Base-by-base conservation (phyloP, 1,140 invertebrate species). In the Drosophila teissieri region DNA sequence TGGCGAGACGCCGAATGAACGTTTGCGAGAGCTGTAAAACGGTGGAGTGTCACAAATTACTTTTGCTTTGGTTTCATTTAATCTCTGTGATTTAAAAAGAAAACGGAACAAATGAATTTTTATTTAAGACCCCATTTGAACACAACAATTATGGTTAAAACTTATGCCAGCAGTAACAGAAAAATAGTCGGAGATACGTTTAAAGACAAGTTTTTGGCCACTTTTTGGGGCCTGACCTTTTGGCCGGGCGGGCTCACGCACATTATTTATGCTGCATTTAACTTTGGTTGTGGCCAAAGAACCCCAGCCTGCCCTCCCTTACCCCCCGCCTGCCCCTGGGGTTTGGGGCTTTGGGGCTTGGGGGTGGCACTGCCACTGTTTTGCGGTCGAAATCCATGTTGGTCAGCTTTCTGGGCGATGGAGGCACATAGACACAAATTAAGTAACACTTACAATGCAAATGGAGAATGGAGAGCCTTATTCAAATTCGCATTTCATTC, bases 251-350 rank as follows among this genome's bases (percentile, higher is more conserved):
- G 67, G 57, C 61, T 67, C 73, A 78, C 79, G 73, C 79, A 78
- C 82, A 86, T 86, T 86, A 89, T 88, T 88, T 84, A 88, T 89
- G 83, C 80, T 88, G 83, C 84, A 88, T 88, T 88, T 88, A 89
- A 88, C 83, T 88, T 89, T 89, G 84, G 84, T 86, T 86, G 83
- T 61, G 58, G 62, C 42, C 51, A 37, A 22, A 45, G 2, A 49
- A n/a, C 52, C 49, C 10, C 15, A 37, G 1, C 55, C 12, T 14
- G 3, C 42, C 8, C 14, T 8, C 46, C 36, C 37, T 22, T 27
- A 24, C 36, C 15, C 37, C 42, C 40, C 22, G 46, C 46, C 52
- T 52, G 4, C 15, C 4, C 15, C 6, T 7, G 22, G 45, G 45
- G 45, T 19, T 36, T 3, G 63, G 63, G 61, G 78, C 0, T 7